Evolutionary conservation across 2,113 vertebrate species (phyloP), one percentile per base, ranked within the genome.

Genomic region (Scopus umbretta): DNA sequence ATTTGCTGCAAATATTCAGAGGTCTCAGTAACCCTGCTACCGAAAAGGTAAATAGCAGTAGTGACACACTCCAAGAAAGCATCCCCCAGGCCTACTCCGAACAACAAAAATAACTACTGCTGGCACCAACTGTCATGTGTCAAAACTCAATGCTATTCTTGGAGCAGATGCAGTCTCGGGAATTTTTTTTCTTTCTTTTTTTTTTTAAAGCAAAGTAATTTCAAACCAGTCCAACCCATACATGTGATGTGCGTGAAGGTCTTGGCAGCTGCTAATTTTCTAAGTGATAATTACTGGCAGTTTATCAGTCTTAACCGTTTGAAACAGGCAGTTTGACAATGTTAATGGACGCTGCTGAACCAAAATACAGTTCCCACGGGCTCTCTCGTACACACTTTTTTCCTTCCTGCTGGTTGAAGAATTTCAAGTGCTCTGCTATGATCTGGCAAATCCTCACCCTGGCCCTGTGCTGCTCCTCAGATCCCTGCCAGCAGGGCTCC

Each of bases 141-240:
- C 86, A 97, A 84, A 97, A 91, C 78, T 87, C 92, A 75, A 11
- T 11, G 30, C 91, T 96, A 97, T 96, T 96, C 92, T 95, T 96
- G 94, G 88, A 93, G 68, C 70, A 94, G 61, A 96, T 62, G 92
- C 88, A 91, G 81, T 75, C 93, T 92, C 4, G 3, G 70, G 59
- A 75, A 12, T 84, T 86, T 80, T 86, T 32, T 49, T 25, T 42
- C 40, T 42, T 42, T 42, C 40, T 45, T 65, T 63, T n/a, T 68
- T 68, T 75, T 75, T 67, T 68, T 26, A 17, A 63, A 75, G 43
- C 5, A 3, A 49, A 92, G 30, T 90, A 66, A 92, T 92, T 94
- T 97, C 66, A 87, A 88, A 95, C 49, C 71, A 87, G 84, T 58
- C 73, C 89, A 93, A 92, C 56, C 26, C 87, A 70, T 62, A 83